Evolutionary conservation across 2,113 vertebrate species (phyloP).

Genomic region (Sylvilagus bachmani): DNA sequence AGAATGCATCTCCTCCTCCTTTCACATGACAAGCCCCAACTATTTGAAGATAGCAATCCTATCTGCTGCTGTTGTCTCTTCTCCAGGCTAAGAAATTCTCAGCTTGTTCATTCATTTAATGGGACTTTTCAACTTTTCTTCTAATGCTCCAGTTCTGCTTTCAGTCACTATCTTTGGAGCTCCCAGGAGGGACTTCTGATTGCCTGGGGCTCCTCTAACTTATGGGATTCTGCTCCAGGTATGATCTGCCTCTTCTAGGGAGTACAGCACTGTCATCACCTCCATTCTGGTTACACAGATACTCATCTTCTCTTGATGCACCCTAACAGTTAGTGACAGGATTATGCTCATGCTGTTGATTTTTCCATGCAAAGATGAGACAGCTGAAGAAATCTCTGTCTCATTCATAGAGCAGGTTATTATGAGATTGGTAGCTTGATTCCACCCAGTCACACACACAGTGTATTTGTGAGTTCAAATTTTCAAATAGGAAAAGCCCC

Average conservation of each 20-base stretch:
- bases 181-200: not conserved
- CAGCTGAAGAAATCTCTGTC: not conserved
- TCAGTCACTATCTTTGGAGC: not conserved
- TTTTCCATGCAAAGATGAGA: not conserved
- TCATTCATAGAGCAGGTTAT: not conserved
- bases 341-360: not conserved
- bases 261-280: not conserved
- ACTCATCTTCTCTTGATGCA: not conserved
- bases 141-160: not conserved
- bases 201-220: not conserved
- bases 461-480: constrained; percentile 63
- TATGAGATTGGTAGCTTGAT: not conserved
- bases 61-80: not conserved
- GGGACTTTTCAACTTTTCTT: constrained; percentile 13
- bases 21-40: not conserved
- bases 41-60: not conserved
- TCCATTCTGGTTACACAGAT: not conserved
- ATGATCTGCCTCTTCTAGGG: not conserved
- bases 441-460: not conserved
- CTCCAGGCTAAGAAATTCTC: too few species aligned
- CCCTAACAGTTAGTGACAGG: not conserved
- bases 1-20: not conserved
- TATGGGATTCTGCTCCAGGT: not conserved
- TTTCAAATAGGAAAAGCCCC: not conserved
- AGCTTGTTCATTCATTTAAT: not conserved